phyloP scores from a whole-genome alignment of 2,888 invertebrate genomes.

The Hetaerina titia region DNA sequence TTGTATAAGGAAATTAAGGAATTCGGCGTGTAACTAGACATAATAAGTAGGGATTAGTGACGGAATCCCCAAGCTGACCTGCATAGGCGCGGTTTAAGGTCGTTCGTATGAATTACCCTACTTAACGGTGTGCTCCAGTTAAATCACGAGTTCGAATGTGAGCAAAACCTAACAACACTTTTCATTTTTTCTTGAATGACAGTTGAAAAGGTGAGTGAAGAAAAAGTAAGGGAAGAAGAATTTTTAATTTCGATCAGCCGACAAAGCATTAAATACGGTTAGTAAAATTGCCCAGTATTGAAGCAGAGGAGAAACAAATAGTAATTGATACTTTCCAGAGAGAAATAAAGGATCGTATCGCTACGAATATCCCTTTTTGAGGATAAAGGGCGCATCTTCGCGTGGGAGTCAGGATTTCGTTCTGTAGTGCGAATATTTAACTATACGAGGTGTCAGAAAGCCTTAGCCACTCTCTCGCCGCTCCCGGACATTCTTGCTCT shows the following conservation, averaged over 20 bases:
- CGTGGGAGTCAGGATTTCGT: neutral
- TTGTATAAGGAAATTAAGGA: too few species aligned
- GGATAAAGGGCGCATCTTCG: neutral
- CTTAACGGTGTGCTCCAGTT: too few species aligned
- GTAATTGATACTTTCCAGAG: neutral
- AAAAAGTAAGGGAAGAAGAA: neutral
- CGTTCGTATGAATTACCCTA: too few species aligned
- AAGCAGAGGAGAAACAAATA: neutral
- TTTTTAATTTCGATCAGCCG: neutral
- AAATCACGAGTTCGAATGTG: too few species aligned
- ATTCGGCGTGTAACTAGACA: too few species aligned
- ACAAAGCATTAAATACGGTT: neutral
- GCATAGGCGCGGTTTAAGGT: too few species aligned
- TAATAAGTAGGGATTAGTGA: too few species aligned
- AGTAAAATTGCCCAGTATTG: neutral
- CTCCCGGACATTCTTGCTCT: conserved; percentile 9
- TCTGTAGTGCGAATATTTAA: neutral
- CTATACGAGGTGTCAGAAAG: neutral
- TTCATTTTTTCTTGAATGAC: too few species aligned
- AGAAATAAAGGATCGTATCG: neutral
- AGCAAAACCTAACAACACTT: too few species aligned
- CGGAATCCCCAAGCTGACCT: too few species aligned
- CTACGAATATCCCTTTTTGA: conserved; percentile 23
- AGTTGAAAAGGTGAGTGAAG: too few species aligned
- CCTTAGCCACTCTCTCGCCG: neutral